Base-by-base conservation (phyloP, 2,888 invertebrate species). In the Drosophila neonasuta region DNA sequence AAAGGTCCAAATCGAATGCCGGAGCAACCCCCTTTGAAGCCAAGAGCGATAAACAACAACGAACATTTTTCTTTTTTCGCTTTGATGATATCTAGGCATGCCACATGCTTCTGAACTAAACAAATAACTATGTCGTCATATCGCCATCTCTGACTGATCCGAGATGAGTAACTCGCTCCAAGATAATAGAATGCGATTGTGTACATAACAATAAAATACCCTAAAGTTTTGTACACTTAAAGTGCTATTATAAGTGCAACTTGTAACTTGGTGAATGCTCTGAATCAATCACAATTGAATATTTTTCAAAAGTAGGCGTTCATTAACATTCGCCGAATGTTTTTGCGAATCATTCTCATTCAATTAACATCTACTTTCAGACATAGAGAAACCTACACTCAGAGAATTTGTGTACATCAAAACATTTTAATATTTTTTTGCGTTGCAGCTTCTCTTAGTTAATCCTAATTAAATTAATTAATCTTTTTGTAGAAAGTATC, bases 51-150 rank as follows among this genome's bases (percentile, higher is more conserved):
- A 58, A 57, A 66, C 66, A 63, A 65, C 60, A 71, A 73, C 61
- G 61, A 63, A 69, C 39, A 61, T 64, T 64, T 29, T 24, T 24
- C 24, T 24, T 24, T 24, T 24, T 24, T n/a, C 4, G 34, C 78
- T 80, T 80, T 80, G 82, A 74, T 79, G 74, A 60, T 71, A 79
- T 71, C 76, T 50, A 60, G 41, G 44, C 66, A 69, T 67, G 65
- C 56, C 24, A 64, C 24, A 64, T 45, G 48, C 52, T 57, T 57
- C 20, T 20, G 41, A 46, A 51, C 49, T 57, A 56, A 45, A n/a
- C 46, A 41, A 17, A 11, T 20, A 24, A 41, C 71, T 48, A 71
- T 68, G 71, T 55, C 68, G 65, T 68, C 76, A 78, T 62, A 76
- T 61, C 41, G 62, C 54, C 34, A 56, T 42, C 58, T 45, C 49